Evolutionary conservation across 2,797 vertebrate species (phyloP).

Genomic region (Meda fulgida): DNA sequence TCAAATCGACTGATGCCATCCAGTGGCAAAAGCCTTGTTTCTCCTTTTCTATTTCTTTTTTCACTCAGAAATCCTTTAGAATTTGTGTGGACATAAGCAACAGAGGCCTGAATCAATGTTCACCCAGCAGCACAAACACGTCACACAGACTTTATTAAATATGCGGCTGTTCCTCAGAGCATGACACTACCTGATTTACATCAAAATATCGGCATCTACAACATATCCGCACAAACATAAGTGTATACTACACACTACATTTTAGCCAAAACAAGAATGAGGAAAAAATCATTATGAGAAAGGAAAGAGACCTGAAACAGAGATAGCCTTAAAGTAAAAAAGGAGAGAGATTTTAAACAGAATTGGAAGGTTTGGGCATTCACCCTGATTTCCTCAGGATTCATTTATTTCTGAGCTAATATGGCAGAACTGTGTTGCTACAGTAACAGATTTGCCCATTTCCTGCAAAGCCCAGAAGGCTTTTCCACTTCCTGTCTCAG

Average conservation of each 20-base stretch:
- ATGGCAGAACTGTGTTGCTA: conserved; percentile 53
- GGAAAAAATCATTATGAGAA: conserved; percentile 42
- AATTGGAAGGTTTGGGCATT: conserved; percentile 59
- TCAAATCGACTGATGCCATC: background rate
- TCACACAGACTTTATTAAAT: conserved; percentile 43
- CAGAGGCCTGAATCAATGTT: conserved; percentile 23
- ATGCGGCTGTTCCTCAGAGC: conserved; percentile 33
- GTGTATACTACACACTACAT: background rate
- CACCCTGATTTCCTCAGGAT: conserved; percentile 64
- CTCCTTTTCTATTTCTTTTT: background rate
- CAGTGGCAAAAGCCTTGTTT: conserved; percentile 6
- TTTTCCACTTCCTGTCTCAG: conserved; percentile 43
- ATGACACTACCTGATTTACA: conserved; percentile 37
- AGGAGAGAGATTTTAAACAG: conserved; percentile 11
- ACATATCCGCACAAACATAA: background rate
- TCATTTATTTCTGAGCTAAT: conserved; percentile 71
- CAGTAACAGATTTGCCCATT: conserved; percentile 48
- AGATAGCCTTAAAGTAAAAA: background rate
- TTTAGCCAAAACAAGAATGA: background rate
- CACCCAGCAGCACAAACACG: background rate
- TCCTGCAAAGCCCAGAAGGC: conserved; percentile 40
- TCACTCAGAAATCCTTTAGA: background rate
- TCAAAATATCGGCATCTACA: conserved; percentile 24
- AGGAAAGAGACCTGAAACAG: conserved; percentile 27
- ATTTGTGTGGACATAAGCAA: conserved; percentile 17